Conservation (phyloP, 1,140 invertebrate genomes). For the Drosophila virilis region DNA sequence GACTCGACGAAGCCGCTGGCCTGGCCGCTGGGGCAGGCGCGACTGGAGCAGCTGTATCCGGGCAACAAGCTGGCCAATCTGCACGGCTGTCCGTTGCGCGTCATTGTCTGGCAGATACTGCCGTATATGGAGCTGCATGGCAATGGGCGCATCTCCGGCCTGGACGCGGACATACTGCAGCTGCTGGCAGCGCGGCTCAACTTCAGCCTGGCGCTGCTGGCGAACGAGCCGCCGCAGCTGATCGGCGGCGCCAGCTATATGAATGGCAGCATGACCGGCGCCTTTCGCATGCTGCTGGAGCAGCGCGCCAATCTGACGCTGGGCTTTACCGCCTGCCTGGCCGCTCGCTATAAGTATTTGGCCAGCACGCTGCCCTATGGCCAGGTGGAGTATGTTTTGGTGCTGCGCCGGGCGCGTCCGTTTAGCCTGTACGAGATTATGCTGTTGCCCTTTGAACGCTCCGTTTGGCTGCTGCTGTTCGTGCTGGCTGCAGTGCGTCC, state of each 20-base stretch:
- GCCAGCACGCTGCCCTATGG: slow-evolving; percentile 47
- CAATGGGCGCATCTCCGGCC: slow-evolving; percentile 25
- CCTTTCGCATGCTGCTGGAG: slow-evolving; percentile 53
- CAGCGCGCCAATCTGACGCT: slow-evolving; percentile 52
- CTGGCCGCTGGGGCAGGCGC: not conserved
- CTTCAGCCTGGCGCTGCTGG: slow-evolving; percentile 40
- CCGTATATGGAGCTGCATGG: slow-evolving; percentile 46
- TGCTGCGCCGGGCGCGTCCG: slow-evolving; percentile 15
- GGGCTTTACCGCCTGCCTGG: slow-evolving; percentile 50
- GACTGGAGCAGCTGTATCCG: slow-evolving; percentile 37
- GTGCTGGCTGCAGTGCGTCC: not conserved
- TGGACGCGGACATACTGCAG: slow-evolving; percentile 50
- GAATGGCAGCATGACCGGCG: slow-evolving; percentile 66
- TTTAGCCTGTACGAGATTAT: slow-evolving; percentile 67
- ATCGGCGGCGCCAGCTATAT: slow-evolving; percentile 45
- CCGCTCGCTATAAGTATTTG: slow-evolving; percentile 41
- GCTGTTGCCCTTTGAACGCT: slow-evolving; percentile 50
- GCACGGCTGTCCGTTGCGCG: slow-evolving; percentile 51
- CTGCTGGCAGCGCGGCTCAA: slow-evolving; percentile 48
- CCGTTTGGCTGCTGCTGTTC: slow-evolving; percentile 48
- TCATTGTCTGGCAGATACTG: slow-evolving; percentile 56
- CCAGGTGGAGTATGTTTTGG: slow-evolving; percentile 55
- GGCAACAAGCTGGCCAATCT: slow-evolving; percentile 37
- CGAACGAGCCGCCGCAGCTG: slow-evolving; percentile 47
- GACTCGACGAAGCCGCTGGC: slow-evolving; percentile 19